Evolutionary conservation across 2,113 vertebrate species (phyloP), one percentile per base, ranked within the genome.

Genomic region (Rhagologus leucostigma): DNA sequence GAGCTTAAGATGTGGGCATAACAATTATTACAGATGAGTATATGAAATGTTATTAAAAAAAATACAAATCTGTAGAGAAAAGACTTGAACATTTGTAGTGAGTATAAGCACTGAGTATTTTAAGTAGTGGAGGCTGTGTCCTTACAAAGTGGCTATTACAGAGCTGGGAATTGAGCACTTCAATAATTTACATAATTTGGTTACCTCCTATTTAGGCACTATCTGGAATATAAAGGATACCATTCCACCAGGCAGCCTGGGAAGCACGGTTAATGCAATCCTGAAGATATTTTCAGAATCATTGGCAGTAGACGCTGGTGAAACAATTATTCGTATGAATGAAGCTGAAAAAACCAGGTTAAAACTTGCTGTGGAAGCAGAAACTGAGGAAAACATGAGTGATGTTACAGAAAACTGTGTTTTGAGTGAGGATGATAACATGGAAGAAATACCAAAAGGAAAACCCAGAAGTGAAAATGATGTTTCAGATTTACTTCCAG

Each of bases 211-310:
- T 77, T 77, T 89, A 98, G 98, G 98, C 30, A 97, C 98, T 46
- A 32, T 99, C 57, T 99, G 99, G 99, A 99, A 99, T 94, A 94
- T 99, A 94, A 99, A 99, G 96, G 97, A 96, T 55, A 92, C 97
- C 49, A 96, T 99, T 53, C 98, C 99, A 29, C 91, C 97, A 13
- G 97, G 97, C 60, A 98, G 98, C 84, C 98, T 99, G 95, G 98
- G 99, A 55, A 98, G 99, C 95, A 98, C 97, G 5, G 97, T 99
- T 77, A 98, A 97, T n/a, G 98, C 99, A 27, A 97, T 99, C 85
- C 96, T 99, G 62, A 98, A 98, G 97, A 98, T 98, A 84, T 97
- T 99, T 57, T 98, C 99, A 3, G 97, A 98, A 56, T 98, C 98
- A 16, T 96, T 99, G 96, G 98, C 98, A 57, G 55, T 99, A 84